A percentile compares a stretch with the other conserved stretches of the same genome.
phyloP scores from a whole-genome alignment of 2,113 vertebrate species.

The Hepsetus odoe region DNA sequence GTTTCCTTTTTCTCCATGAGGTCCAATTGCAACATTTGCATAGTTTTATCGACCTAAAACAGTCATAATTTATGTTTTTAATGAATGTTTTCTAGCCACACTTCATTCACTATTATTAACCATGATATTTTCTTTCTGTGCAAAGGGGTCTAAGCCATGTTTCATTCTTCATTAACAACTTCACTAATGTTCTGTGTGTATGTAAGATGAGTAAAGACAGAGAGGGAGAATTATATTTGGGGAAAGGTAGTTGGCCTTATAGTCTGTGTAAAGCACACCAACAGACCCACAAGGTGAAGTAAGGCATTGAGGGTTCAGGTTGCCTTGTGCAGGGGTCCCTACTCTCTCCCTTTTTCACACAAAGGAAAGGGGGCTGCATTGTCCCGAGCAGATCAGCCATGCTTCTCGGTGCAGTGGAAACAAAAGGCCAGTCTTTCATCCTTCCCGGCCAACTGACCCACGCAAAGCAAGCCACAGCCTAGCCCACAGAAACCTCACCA shows the following conservation, averaged over 20 bases:
- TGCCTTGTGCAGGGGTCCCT: neutral
- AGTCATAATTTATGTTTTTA: too few relatives aligned
- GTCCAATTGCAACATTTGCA: too few relatives aligned
- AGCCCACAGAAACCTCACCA: neutral
- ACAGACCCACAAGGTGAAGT: conserved; percentile 17
- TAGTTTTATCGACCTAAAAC: too few relatives aligned
- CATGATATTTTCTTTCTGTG: too few relatives aligned
- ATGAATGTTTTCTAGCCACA: too few relatives aligned
- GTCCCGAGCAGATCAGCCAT: conserved; percentile 17
- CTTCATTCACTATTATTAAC: too few relatives aligned
- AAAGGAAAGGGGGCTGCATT: conserved; percentile 34
- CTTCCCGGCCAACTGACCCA: neutral
- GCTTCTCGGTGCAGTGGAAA: conserved; percentile 8
- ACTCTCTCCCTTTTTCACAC: neutral
- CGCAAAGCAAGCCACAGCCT: neutral
- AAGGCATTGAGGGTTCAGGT: conserved; percentile 26
- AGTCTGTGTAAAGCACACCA: neutral
- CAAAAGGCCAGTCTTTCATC: conserved; percentile 25
- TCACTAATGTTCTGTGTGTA: neutral
- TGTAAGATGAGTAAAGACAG: neutral
- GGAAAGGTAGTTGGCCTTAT: neutral
- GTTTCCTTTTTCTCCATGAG: too few relatives aligned
- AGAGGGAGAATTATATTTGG: neutral
- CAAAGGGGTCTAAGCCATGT: too few relatives aligned
- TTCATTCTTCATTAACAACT: too few relatives aligned